Base-by-base conservation (phyloP, 2,888 invertebrate species). In the Elmis aenea region DNA sequence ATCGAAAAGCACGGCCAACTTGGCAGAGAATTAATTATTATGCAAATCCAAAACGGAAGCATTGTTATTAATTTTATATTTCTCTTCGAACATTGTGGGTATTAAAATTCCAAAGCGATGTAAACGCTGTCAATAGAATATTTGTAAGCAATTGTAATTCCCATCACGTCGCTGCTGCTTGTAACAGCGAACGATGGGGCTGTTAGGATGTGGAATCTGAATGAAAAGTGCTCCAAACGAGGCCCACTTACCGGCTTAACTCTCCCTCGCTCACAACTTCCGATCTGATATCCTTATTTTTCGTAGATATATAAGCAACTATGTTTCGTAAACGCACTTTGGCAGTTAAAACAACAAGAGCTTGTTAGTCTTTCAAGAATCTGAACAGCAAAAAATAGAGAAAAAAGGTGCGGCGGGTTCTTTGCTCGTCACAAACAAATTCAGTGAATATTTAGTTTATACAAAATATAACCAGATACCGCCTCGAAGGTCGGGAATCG, bases 91-190 rank as follows among this genome's bases (percentile, higher is more conserved):
- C 51, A 49, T 49, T 47, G 50, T 45, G 33, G 45, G 46, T 50
- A 58, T 59, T 58, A 59, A 56, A 55, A 59, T 57, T 57, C 56
- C 49, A 46, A 44, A 45, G 46, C 51, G 48, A 52, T 50, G 47
- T 55, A 59, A 58, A 54, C 58, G 57, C 55, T 59, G 61, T 61
- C 62, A 61, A 62, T 62, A 61, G 61, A 61, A 62, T 61, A 62
- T 61, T 57, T 58, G 59, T 50, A 46, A 47, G 45, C 43, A 45
- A 57, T 59, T 54, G 49, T 40, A 48, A 59, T 58, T 55, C 57
- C 38, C 23, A 30, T 46, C 62, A 61, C 63, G 63, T 62, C 57
- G 45, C 55, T 52, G 54, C 59, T 59, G 61, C 60, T 60, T 62
- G 61, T 61, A 61, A 59, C 61, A 53, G 54, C 57, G 57, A 59